Conservation (phyloP, 2,113 vertebrate genomes). For the Zootoca vivipara region DNA sequence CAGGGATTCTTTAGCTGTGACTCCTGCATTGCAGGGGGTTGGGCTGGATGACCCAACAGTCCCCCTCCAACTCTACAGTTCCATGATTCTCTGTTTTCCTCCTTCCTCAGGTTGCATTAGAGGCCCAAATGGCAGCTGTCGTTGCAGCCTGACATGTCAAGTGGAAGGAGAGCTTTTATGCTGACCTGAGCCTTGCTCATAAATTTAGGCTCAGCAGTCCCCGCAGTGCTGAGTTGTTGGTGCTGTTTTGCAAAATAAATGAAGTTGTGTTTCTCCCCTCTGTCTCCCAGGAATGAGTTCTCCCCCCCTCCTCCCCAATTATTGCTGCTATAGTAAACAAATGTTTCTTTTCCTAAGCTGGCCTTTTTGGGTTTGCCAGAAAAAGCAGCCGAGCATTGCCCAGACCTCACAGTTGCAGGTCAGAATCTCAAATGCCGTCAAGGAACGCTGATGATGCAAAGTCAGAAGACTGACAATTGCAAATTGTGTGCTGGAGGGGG, state of each 20-base stretch:
- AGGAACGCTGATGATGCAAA: not conserved
- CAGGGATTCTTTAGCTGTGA: no score
- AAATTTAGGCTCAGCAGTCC: not conserved
- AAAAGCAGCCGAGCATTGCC: not conserved
- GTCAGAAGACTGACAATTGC: not conserved
- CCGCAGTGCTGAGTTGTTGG: conserved; percentile 37
- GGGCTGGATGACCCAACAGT: no score
- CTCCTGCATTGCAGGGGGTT: no score
- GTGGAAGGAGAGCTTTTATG: conserved; percentile 51
- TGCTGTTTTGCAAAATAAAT: conserved; percentile 32
- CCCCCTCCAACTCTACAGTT: no score
- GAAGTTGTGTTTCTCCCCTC: not conserved
- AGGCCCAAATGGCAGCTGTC: not conserved
- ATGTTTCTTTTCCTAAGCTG: conserved; percentile 1
- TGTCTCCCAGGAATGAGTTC: not conserved
- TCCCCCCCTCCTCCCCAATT: no score
- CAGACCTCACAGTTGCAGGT: accelerated
- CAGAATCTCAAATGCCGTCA: not conserved
- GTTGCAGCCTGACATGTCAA: not conserved
- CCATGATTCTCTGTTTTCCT: not conserved
- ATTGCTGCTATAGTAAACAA: not conserved
- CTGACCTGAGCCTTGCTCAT: conserved; percentile 29
- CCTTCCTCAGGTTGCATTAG: not conserved
- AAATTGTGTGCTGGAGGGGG: not conserved
- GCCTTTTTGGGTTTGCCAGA: not conserved